These are phyloP conservation scores for Nasonia vitripennis DNA, from an alignment of 1,140 invertebrate genomes.

Conservation along the genomic window DNA sequence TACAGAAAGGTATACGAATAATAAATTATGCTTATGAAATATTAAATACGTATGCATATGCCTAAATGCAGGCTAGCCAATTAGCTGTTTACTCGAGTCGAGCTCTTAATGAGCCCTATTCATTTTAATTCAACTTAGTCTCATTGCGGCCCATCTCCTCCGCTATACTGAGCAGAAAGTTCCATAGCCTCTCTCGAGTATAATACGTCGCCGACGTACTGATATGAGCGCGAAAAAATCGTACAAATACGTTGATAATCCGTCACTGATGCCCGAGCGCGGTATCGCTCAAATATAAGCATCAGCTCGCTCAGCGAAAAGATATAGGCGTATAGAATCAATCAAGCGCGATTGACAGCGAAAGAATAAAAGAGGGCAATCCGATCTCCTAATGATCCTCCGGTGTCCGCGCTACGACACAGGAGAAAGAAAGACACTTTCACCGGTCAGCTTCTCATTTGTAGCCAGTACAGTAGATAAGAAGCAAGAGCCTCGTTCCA, in stretches of 20 bases:
- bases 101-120: neutral
- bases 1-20: neutral
- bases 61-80: neutral
- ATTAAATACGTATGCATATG: neutral
- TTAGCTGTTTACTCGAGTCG: neutral
- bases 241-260: neutral
- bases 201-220: no score
- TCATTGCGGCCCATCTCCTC: neutral
- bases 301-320: neutral
- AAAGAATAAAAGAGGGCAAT: neutral
- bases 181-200: neutral
- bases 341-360: neutral
- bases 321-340: neutral
- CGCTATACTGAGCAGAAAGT: neutral
- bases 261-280: neutral
- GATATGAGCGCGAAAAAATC: neutral
- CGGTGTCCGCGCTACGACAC: neutral
- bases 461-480: neutral
- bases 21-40: neutral
- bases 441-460: neutral
- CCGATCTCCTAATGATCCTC: neutral
- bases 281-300: neutral
- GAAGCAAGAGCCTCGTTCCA: neutral
- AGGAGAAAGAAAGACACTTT: neutral
- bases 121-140: neutral